Evolutionary conservation across 1,140 invertebrate species (phyloP), one percentile per base, ranked within the genome.

Genomic region (Brachystomella parvula): DNA sequence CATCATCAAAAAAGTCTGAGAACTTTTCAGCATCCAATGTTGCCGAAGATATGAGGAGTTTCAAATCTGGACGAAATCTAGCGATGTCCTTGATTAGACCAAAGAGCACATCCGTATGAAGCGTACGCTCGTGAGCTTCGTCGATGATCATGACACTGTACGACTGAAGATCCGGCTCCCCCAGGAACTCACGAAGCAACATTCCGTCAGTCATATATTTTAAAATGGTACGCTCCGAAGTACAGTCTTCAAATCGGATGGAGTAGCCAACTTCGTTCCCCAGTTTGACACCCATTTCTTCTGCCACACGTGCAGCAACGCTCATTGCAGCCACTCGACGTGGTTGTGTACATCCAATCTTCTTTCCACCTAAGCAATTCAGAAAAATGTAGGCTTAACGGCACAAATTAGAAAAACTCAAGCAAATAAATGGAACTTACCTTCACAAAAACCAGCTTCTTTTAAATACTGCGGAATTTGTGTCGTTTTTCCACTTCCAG

Each of bases 131-230:
- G 79, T 99, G 97, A 73, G 97, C 97, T 82, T 99, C 97, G 77
- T 99, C 96, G 76, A 99, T 96, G 67, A 99, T 99, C 86, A 99
- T 92, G 0, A 98, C 95, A 82, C 90, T 95, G 77, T 97, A 98
- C 1, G 88, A 87, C 47, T 86, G 87, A 29, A 99, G 80, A 82
- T 98, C 95, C 0, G 96, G 96, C 79, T 99, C 96, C 64, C 91
- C 90, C 1, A 99, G 81, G 79, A 98, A 99, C 81, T 99, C 97
- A 76, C 96, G 82, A 58, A 99, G 87, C 53, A 99, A 78, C 75
- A 97, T 99, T 76, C 97, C 97, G 81, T 99, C 97, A 47, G 97
- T 99, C 96, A 99, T 98, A 75, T 99, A 99, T 80, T 99, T 68
- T 32, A 68, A 47, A 24, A 68, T 28, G 26, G 85, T 85, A 61